Evolutionary conservation across 2,113 vertebrate species (phyloP).

Genomic region (Peucedramus taeniatus): DNA sequence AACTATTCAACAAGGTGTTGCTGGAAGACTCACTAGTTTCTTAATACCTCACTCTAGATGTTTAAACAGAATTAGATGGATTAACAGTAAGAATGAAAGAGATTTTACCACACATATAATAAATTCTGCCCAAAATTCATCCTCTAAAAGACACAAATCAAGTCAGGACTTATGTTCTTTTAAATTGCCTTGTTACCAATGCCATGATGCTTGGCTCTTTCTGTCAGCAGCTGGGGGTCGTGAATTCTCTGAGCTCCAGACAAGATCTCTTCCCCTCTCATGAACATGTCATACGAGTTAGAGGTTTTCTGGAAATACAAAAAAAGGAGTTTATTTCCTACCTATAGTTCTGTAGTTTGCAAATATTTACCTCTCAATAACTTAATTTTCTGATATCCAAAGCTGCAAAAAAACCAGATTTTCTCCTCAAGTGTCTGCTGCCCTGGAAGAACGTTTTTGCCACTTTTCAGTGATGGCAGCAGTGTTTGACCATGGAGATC

Average conservation of each 20-base stretch:
- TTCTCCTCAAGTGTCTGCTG: background rate
- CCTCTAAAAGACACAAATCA: background rate
- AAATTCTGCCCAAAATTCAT: background rate
- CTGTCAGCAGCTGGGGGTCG: constrained; percentile 89
- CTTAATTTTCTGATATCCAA: background rate
- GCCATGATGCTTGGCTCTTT: constrained; percentile 88
- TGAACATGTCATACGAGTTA: constrained; percentile 99
- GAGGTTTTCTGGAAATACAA: constrained; percentile 86
- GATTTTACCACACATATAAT: background rate
- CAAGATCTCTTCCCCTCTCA: constrained; percentile 98
- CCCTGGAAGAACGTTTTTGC: background rate
- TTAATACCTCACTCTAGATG: background rate
- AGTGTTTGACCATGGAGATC: background rate
- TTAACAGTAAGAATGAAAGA: background rate
- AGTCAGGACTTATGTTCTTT: background rate
- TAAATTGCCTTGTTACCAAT: constrained; percentile 78
- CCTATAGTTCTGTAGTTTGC: background rate
- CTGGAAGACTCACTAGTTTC: background rate
- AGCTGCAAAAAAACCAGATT: background rate
- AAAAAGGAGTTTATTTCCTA: background rate
- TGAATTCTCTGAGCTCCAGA: constrained; percentile 97
- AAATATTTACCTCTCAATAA: background rate
- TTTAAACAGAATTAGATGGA: background rate
- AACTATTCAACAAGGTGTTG: background rate
- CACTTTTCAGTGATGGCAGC: background rate